Percentiles rank a stretch among this genome's conserved stretches.
Conservation (phyloP, 2,113 vertebrate species). For the Chaetodon trifascialis region DNA sequence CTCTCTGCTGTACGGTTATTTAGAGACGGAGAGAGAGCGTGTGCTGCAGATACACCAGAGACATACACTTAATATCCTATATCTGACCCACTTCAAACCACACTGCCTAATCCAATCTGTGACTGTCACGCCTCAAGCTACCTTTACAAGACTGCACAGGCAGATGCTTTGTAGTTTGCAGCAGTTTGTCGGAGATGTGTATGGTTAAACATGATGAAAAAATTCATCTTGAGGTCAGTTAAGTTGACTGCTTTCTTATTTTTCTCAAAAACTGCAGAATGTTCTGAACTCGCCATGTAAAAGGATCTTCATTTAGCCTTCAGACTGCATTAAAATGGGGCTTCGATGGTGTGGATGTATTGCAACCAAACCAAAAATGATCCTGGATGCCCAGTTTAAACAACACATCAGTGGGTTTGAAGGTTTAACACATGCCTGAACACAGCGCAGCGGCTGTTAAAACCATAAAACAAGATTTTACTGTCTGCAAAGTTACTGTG, state of each 20-base stretch:
- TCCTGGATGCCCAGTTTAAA: not conserved
- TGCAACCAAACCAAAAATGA: not conserved
- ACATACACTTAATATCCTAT: slow-evolving; percentile 25
- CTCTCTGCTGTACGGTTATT: slow-evolving; percentile 14
- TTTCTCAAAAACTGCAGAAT: not conserved
- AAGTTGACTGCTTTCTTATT: not conserved
- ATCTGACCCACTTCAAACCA: slow-evolving; percentile 44
- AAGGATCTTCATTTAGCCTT: not conserved
- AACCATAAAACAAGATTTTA: not conserved
- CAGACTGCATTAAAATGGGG: not conserved
- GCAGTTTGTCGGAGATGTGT: slow-evolving; percentile 9
- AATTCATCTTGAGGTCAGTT: not conserved
- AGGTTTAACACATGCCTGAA: not conserved
- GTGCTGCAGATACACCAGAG: not conserved
- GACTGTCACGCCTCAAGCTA: not conserved
- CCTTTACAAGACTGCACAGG: not conserved
- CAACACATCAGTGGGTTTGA: not conserved
- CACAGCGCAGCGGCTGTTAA: not conserved
- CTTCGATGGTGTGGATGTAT: not conserved
- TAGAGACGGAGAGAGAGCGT: not conserved
- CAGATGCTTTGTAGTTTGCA: not conserved
- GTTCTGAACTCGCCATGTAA: not conserved
- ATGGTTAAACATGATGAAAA: not conserved
- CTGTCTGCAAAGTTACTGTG: not conserved
- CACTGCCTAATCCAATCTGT: slow-evolving; percentile 26